Conservation (phyloP, 2,113 vertebrate genomes). For the Thamnophis sirtalis region DNA sequence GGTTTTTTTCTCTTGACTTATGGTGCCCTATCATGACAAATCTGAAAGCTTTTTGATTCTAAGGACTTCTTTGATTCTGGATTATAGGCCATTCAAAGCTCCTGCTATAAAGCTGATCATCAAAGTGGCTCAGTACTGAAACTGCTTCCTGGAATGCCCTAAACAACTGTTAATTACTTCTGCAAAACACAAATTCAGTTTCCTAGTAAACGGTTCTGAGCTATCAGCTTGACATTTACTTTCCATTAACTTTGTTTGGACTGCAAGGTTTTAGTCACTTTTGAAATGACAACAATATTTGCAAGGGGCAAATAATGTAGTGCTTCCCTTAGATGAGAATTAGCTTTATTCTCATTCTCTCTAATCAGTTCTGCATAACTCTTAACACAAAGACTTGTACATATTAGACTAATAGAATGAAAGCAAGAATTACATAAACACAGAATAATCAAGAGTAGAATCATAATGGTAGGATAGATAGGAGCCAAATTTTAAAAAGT, state of each 20-base stretch:
- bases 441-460: background rate
- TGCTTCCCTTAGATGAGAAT: background rate
- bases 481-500: background rate
- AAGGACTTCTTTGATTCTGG: conserved; percentile 23
- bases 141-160: conserved; percentile 55
- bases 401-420: background rate
- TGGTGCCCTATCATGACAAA: background rate
- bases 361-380: background rate
- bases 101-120: conserved; percentile 51
- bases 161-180: conserved; percentile 67
- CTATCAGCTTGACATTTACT: conserved; percentile 61
- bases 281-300: conserved; percentile 23
- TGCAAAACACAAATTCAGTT: conserved; percentile 64
- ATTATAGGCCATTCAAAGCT: conserved; percentile 52
- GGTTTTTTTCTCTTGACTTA: background rate
- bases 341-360: background rate
- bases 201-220: conserved; percentile 64
- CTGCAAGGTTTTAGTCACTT: conserved; percentile 15
- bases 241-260: conserved; percentile 54
- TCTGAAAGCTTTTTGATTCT: background rate
- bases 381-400: background rate
- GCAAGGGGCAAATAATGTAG: background rate
- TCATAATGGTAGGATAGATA: background rate
- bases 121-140: conserved; percentile 50
- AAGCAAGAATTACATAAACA: background rate